These are phyloP conservation scores for Amphimedon queenslandica DNA, from an alignment of 37 sponge, comb jelly and placozoan genomes.

Conservation along the genomic window DNA sequence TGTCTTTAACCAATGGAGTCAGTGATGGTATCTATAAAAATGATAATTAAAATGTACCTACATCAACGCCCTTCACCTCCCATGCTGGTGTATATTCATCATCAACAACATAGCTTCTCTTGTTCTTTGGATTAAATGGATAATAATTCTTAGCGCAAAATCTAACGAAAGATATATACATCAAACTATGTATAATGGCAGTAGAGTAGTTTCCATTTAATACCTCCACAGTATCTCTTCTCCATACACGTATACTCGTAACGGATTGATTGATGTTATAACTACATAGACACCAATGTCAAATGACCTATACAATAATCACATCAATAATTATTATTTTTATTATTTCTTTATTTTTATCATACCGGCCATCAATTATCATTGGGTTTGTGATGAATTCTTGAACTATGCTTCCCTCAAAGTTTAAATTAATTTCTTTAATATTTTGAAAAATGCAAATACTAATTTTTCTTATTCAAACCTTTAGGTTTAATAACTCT, in stretches of 20 bases:
- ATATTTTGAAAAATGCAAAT: background rate
- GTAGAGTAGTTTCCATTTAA: background rate
- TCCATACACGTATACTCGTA: constrained; percentile 64
- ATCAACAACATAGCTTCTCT: constrained; percentile 58
- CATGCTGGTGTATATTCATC: constrained; percentile 64
- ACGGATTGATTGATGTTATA: constrained; percentile 65
- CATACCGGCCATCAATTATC: constrained; percentile 70
- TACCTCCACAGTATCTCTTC: constrained; percentile 67
- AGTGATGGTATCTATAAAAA: constrained; percentile 41
- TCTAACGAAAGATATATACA: constrained; percentile 22
- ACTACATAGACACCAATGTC: constrained; percentile 73
- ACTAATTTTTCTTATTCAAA: background rate
- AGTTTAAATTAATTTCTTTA: constrained; percentile 5
- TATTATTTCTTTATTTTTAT: background rate
- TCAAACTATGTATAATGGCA: too few species aligned
- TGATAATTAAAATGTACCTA: constrained; percentile 2
- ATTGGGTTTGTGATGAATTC: constrained; percentile 65
- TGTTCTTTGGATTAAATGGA: constrained; percentile 41
- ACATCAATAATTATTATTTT: background rate
- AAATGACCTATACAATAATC: constrained; percentile 59
- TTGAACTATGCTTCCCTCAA: constrained; percentile 45
- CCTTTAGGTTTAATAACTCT: constrained; percentile 27
- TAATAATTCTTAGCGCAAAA: constrained; percentile 62
- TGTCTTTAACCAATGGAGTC: background rate
- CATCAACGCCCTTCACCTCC: constrained; percentile 67